phyloP scores from a whole-genome alignment of 2,888 invertebrate genomes.

The Hydropsyche betteni region DNA sequence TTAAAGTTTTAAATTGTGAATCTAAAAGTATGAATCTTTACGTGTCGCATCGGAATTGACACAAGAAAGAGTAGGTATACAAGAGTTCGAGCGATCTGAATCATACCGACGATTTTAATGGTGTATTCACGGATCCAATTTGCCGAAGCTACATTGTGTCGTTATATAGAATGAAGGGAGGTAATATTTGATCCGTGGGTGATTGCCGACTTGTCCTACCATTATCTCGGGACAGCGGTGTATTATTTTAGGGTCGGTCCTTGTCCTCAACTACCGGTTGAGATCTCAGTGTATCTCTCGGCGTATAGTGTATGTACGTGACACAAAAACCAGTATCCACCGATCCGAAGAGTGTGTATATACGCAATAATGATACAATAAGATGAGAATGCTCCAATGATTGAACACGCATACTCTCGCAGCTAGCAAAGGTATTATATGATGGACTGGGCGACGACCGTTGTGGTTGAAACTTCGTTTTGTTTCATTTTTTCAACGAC shows the following conservation, averaged over 20 bases:
- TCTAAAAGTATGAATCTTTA: no score
- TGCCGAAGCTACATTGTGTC: constrained; percentile 11
- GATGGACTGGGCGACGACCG: not conserved
- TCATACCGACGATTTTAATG: constrained; percentile 20
- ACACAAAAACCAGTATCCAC: constrained; percentile 30
- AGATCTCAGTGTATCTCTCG: constrained; percentile 9
- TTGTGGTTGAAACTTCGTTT: constrained; percentile 1
- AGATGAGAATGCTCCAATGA: constrained; percentile 23
- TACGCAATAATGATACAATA: constrained; percentile 15
- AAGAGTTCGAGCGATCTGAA: no score
- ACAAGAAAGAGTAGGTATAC: no score
- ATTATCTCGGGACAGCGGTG: constrained; percentile 33
- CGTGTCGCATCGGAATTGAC: no score
- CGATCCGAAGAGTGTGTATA: constrained; percentile 2
- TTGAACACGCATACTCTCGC: constrained; percentile 32
- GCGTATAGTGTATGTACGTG: constrained; percentile 22
- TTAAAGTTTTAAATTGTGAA: no score
- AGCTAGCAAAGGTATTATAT: not conserved
- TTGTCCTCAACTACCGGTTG: constrained; percentile 3
- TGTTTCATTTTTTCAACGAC: not conserved
- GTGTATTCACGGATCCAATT: constrained; percentile 36
- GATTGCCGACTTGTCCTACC: constrained; percentile 38
- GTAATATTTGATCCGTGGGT: constrained; percentile 36
- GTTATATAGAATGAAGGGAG: constrained; percentile 22
- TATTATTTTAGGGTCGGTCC: constrained; percentile 39